Base-by-base conservation (phyloP, 2,888 invertebrate genomes). In the Mantis religiosa region DNA sequence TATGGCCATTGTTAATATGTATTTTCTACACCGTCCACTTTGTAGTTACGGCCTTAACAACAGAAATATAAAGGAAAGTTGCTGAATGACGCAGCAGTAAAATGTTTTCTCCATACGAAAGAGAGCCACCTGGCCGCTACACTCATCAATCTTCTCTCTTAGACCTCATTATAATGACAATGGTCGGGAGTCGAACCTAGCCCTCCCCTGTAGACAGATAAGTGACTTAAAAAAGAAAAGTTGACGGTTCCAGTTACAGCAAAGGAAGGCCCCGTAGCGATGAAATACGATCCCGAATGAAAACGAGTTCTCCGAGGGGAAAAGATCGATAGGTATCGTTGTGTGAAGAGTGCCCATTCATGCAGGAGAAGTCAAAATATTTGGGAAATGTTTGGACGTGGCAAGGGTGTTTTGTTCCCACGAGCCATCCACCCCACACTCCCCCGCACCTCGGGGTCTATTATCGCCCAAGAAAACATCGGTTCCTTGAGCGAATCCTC, bases 321-420 rank as follows among this genome's bases (percentile, higher is more conserved):
- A 71, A 71, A 71, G 15, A 71, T 71, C 54, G 54, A 71, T 71
- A 71, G 54, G 54, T 71, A 71, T 71, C 54, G 54, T 71, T 71
- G 54, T 71, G 54, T 71, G 54, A 71, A 71, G 41, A 41, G 85
- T 54, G 85, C 34, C 85, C 85, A 85, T 85, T 85, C 47, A 85
- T 47, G 84, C 84, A 84, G 84, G 41, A 47, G n/a, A 41, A 84
- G 85, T 85, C 85, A 85, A 85, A 85, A 85, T 85, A 85, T 85
- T 85, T 85, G n/a, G 85, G 85, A 54, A 34, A 85, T 85, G 85
- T 85, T 84, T 85, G 34, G 85, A 85, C 85, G 54, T 47, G 85
- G 85, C 85, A 41, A 54, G 47, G 85, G 47, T 12, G 27, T 27
- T 28, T 27, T 47, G 25, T 85, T 85, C 85, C 85, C 85, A 85